Percentiles rank a stretch among this genome's conserved stretches.
Conservation (phyloP, 2,113 vertebrate species). For the Engystomops pustulosus region DNA sequence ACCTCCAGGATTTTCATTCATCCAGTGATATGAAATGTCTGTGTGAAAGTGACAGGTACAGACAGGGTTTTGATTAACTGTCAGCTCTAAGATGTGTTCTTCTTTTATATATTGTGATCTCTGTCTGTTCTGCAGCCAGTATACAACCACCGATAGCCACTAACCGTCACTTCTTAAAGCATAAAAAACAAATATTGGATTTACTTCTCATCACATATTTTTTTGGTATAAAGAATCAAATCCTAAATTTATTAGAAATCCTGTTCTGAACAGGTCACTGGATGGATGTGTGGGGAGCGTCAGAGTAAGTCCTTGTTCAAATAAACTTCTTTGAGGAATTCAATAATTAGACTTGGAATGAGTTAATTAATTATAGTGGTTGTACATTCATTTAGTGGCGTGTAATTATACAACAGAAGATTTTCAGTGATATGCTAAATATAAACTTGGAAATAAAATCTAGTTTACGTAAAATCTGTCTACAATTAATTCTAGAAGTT, state of each 20-base stretch:
- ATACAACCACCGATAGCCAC: background rate
- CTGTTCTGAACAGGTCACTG: too few species aligned
- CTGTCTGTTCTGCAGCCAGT: slow-evolving; percentile 24
- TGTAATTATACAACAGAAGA: background rate
- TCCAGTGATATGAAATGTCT: background rate
- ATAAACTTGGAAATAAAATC: background rate
- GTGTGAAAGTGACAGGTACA: slow-evolving; percentile 19
- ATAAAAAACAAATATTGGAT: background rate
- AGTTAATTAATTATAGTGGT: slow-evolving; percentile 7
- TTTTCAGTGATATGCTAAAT: background rate
- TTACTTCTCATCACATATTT: background rate
- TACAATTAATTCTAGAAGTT: background rate
- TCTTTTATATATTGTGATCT: background rate
- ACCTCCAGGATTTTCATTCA: background rate
- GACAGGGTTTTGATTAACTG: slow-evolving; percentile 20
- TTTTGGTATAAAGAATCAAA: background rate
- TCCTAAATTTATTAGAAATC: too few species aligned
- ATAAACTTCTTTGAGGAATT: background rate
- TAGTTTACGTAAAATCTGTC: background rate
- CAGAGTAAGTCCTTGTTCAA: too few species aligned
- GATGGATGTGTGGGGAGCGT: too few species aligned
- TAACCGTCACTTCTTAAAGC: background rate
- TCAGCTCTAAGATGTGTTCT: slow-evolving; percentile 3
- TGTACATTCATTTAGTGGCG: background rate
- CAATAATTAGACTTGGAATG: background rate